Evolutionary conservation across 2,797 vertebrate species (phyloP).

Genomic region (Acanthiza pusilla): DNA sequence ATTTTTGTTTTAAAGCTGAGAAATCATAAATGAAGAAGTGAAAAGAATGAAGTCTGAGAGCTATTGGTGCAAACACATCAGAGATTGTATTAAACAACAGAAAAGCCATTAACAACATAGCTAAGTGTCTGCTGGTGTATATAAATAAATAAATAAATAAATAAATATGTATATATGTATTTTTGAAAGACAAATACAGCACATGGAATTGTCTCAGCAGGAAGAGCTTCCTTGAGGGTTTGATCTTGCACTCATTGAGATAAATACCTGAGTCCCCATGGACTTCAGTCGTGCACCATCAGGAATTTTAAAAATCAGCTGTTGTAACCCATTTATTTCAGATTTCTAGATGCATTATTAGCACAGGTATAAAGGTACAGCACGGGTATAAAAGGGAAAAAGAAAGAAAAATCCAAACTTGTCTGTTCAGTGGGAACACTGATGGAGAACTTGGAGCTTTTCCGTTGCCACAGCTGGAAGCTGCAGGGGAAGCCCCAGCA

Average conservation of each 20-base stretch:
- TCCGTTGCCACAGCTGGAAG: slow-evolving; percentile 38
- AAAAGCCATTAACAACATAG: background rate
- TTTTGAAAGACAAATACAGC: background rate
- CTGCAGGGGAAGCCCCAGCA: slow-evolving; percentile 19
- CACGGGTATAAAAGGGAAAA: background rate
- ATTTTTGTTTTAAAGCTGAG: background rate
- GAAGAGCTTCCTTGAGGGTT: background rate
- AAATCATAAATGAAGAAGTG: background rate
- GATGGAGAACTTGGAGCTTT: background rate
- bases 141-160: too few species aligned
- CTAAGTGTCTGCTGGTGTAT: background rate
- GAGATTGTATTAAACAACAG: background rate
- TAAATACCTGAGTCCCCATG: background rate
- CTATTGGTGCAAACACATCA: background rate
- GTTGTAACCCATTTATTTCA: background rate
- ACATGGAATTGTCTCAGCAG: background rate
- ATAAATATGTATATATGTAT: too few species aligned
- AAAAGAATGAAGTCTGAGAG: background rate
- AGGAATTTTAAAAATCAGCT: background rate
- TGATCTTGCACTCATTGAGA: background rate
- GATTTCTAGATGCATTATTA: background rate
- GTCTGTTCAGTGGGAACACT: background rate
- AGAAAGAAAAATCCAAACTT: background rate
- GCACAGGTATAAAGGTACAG: background rate
- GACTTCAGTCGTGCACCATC: background rate